Evolutionary conservation across 2,797 vertebrate genomes (phyloP).

Genomic region (Harpagifer antarcticus): DNA sequence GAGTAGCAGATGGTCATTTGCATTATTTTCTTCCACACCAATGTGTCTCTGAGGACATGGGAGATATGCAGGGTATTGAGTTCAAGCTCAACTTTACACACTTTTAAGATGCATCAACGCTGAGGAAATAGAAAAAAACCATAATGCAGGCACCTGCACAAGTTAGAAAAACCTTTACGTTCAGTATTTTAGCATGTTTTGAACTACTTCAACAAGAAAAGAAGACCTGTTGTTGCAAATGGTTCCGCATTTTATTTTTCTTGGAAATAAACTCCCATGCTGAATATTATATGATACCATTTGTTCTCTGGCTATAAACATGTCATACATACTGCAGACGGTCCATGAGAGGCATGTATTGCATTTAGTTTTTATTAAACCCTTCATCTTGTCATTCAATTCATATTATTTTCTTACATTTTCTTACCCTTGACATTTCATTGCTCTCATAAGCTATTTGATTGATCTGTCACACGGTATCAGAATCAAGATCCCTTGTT

Average conservation of each 20-base stretch:
- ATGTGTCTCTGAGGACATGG: conserved; percentile 17
- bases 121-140: background rate
- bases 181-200: background rate
- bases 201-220: background rate
- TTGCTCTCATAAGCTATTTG: conserved; percentile 44
- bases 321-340: conserved; percentile 34
- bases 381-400: conserved; percentile 16
- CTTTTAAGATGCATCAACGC: conserved; percentile 2
- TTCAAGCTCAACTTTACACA: background rate
- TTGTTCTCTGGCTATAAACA: conserved; percentile 27
- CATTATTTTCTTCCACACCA: conserved; percentile 42
- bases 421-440: conserved; percentile 37
- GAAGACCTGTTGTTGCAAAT: too few species aligned
- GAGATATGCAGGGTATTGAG: background rate
- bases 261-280: background rate
- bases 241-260: background rate
- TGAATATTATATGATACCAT: conserved; percentile 20
- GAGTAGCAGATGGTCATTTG: conserved; percentile 63
- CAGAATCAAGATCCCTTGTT: conserved; percentile 54
- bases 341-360: conserved; percentile 5
- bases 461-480: conserved; percentile 50
- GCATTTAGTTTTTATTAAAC: conserved; percentile 42
- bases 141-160: background rate
- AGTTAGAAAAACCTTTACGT: background rate
- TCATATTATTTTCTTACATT: conserved; percentile 30